A percentile compares a stretch with the other conserved stretches of the same genome.
Evolutionary conservation across 2,797 vertebrate species (phyloP).

Genomic region (Chrosomus eos): DNA sequence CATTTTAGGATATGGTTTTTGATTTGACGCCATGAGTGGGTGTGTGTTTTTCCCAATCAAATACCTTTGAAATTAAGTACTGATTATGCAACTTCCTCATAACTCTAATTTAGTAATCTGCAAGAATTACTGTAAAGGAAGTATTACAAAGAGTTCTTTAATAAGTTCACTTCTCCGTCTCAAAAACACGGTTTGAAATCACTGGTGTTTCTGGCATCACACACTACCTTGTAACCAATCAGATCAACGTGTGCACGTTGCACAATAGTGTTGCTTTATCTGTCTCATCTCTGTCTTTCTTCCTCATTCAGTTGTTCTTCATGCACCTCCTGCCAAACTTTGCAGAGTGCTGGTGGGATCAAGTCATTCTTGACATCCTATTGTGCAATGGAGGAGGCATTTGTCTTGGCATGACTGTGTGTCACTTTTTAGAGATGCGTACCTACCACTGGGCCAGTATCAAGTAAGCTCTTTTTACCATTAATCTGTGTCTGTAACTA

Average conservation of each 20-base stretch:
- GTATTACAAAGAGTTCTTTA: neutral
- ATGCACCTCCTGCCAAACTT: conserved; percentile 99
- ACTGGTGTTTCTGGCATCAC: no score
- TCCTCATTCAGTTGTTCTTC: conserved; percentile 88
- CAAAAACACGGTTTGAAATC: no score
- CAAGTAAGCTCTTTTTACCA: conserved; percentile 80
- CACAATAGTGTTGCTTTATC: no score
- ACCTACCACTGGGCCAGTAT: conserved; percentile 99
- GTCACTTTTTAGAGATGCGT: conserved; percentile 96
- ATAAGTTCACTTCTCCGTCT: no score
- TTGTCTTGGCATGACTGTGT: conserved; percentile 97
- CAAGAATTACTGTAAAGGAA: neutral
- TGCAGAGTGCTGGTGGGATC: conserved; percentile 99
- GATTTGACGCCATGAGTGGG: neutral
- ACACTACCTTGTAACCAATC: no score
- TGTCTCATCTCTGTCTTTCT: neutral
- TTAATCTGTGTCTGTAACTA: neutral
- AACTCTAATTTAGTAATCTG: neutral
- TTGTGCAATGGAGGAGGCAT: conserved; percentile 98
- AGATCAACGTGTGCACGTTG: no score
- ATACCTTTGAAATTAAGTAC: neutral
- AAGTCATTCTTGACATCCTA: conserved; percentile 97
- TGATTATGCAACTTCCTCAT: conserved; percentile 20
- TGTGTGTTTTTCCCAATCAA: neutral
- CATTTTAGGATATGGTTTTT: neutral